phyloP scores from a whole-genome alignment of 1,140 invertebrate species.

The Scaptomyza hsui region DNA sequence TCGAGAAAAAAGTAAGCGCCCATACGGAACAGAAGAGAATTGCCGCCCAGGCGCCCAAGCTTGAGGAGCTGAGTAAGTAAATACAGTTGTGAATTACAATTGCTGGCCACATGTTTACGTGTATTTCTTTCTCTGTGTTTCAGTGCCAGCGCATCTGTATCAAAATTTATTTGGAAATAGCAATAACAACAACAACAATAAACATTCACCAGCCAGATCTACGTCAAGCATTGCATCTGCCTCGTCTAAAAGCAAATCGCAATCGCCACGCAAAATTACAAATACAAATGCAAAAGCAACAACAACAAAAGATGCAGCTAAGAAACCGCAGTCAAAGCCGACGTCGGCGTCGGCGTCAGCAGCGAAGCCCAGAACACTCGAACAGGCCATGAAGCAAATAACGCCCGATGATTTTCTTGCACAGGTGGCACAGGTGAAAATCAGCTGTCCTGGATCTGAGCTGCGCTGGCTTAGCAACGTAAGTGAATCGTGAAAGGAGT shows the following conservation, averaged over 20 bases:
- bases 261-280: too few relatives aligned
- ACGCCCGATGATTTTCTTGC: constrained; percentile 65
- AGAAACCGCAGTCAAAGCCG: constrained; percentile 38
- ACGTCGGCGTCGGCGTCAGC: constrained; percentile 8
- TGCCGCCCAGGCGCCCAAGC: constrained; percentile 87
- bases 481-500: too few relatives aligned
- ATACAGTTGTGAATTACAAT: not conserved
- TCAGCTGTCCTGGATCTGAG: constrained; percentile 66
- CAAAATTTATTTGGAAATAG: constrained; percentile 51
- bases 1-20: constrained; percentile 78
- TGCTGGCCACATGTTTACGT: not conserved
- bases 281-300: too few relatives aligned
- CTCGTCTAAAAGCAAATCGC: constrained; percentile 84
- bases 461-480: constrained; percentile 76
- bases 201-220: constrained; percentile 83
- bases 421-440: constrained; percentile 67
- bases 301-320: not conserved
- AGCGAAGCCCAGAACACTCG: constrained; percentile 87
- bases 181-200: constrained; percentile 67
- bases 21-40: constrained; percentile 85
- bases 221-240: constrained; percentile 49
- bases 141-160: constrained; percentile 73
- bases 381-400: constrained; percentile 85
- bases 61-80: constrained; percentile 87
- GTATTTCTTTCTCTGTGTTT: not conserved